A percentile compares a stretch with the other conserved stretches of the same genome.
phyloP scores from a whole-genome alignment of 2,888 invertebrate species.

The Coremacera marginata region DNA sequence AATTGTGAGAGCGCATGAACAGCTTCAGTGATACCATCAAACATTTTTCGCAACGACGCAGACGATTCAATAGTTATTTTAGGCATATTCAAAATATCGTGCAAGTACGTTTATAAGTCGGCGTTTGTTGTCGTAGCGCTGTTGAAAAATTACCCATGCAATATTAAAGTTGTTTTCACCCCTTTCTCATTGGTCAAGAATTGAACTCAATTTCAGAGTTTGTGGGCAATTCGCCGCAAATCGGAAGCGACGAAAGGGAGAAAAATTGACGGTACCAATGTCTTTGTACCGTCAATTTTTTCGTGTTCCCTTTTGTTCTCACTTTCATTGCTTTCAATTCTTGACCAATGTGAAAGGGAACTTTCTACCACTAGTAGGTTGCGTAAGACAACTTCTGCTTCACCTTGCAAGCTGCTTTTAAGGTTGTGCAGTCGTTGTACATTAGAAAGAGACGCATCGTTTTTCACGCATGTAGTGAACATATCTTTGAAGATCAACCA shows the following conservation, averaged over 20 bases:
- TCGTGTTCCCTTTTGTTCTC: too few species aligned
- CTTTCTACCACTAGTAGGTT: background rate
- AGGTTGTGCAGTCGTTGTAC: conserved; percentile 34
- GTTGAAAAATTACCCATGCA: conserved; percentile 33
- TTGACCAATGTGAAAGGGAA: too few species aligned
- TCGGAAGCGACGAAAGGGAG: too few species aligned
- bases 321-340: too few species aligned
- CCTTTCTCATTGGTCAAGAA: too few species aligned
- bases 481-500: conserved; percentile 36
- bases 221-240: too few species aligned
- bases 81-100: conserved; percentile 15
- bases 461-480: conserved; percentile 39
- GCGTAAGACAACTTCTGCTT: conserved; percentile 18
- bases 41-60: background rate
- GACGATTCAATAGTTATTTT: conserved; percentile 25
- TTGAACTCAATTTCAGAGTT: too few species aligned
- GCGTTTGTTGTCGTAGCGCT: conserved; percentile 39
- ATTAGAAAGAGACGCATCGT: conserved; percentile 18
- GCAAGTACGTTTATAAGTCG: conserved; percentile 32
- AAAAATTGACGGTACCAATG: too few species aligned
- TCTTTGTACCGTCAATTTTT: too few species aligned
- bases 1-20: conserved; percentile 34
- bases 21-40: conserved; percentile 37
- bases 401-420: conserved; percentile 30
- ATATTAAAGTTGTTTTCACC: conserved; percentile 37